Percentiles rank a stretch among this genome's conserved stretches.
Conservation (phyloP, 2,888 invertebrate species). For the Aproaerema taeniolella region DNA sequence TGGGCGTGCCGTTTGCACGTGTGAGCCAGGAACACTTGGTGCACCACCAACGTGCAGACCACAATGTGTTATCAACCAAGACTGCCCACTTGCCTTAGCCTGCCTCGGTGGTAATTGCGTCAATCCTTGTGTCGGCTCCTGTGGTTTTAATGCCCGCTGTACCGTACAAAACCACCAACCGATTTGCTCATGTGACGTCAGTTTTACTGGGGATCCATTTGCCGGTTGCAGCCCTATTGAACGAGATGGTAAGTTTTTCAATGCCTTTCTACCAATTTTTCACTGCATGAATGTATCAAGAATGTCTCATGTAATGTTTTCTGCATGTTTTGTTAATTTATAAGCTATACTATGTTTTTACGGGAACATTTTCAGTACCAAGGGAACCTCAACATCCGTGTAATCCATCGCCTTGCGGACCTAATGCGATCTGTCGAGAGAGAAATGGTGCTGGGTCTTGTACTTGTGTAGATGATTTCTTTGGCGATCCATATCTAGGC, state of each 20-base stretch:
- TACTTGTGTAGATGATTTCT: slow-evolving; percentile 84
- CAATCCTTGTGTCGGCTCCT: slow-evolving; percentile 86
- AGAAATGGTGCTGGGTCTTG: slow-evolving; percentile 86
- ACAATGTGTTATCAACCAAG: slow-evolving; percentile 86
- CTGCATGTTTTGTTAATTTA: slow-evolving; percentile 12
- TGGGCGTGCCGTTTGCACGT: slow-evolving; percentile 84
- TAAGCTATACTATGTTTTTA: too few relatives aligned
- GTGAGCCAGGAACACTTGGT: slow-evolving; percentile 84
- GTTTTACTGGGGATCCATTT: slow-evolving; percentile 89
- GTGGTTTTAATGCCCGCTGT: slow-evolving; percentile 87
- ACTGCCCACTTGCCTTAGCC: slow-evolving; percentile 85
- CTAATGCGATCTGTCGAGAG: slow-evolving; percentile 87
- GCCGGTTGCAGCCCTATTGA: slow-evolving; percentile 81
- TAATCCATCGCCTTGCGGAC: slow-evolving; percentile 87
- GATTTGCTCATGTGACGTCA: slow-evolving; percentile 83
- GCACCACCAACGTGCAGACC: slow-evolving; percentile 88
- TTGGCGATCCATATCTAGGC: slow-evolving; percentile 86
- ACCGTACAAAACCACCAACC: slow-evolving; percentile 85
- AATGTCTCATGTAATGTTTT: slow-evolving; percentile 1
- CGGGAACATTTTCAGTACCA: slow-evolving; percentile 71
- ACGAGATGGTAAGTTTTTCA: slow-evolving; percentile 60
- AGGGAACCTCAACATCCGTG: slow-evolving; percentile 84
- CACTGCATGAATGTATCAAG: slow-evolving; percentile 8
- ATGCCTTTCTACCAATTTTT: too few relatives aligned
- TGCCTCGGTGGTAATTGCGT: slow-evolving; percentile 84